Conservation (phyloP, 2,113 vertebrate species). For the Peromyscus leucopus region DNA sequence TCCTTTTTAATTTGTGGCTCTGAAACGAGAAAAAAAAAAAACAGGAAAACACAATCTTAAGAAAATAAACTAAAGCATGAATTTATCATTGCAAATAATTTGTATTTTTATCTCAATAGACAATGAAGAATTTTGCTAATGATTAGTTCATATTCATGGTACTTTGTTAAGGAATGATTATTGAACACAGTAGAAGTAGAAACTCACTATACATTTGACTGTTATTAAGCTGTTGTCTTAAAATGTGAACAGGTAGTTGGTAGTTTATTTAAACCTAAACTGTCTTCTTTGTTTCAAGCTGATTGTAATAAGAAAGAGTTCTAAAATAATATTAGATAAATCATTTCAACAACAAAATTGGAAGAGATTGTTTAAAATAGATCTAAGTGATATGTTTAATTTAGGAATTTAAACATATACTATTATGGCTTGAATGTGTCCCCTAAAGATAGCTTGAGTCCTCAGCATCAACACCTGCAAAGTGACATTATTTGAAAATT, state of each 20-base stretch:
- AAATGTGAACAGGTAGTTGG: neutral
- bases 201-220: neutral
- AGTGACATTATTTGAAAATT: neutral
- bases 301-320: neutral
- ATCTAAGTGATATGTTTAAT: neutral
- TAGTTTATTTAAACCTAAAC: constrained; percentile 2
- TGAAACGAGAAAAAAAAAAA: neutral
- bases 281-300: constrained; percentile 1
- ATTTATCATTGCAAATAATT: constrained; percentile 1
- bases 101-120: neutral
- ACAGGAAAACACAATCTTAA: neutral
- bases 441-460: neutral
- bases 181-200: neutral
- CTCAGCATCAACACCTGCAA: neutral
- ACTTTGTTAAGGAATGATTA: neutral
- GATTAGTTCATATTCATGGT: neutral
- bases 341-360: neutral
- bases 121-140: constrained; percentile 19
- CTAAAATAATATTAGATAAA: neutral
- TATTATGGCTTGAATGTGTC: neutral
- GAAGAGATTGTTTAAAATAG: neutral
- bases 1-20: constrained; percentile 69
- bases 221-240: neutral
- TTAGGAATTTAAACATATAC: constrained; percentile 12
- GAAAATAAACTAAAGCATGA: neutral